A percentile compares a stretch with the other conserved stretches of the same genome.
phyloP scores from a whole-genome alignment of 2,888 invertebrate species.

The Pachydiplax longipennis region DNA sequence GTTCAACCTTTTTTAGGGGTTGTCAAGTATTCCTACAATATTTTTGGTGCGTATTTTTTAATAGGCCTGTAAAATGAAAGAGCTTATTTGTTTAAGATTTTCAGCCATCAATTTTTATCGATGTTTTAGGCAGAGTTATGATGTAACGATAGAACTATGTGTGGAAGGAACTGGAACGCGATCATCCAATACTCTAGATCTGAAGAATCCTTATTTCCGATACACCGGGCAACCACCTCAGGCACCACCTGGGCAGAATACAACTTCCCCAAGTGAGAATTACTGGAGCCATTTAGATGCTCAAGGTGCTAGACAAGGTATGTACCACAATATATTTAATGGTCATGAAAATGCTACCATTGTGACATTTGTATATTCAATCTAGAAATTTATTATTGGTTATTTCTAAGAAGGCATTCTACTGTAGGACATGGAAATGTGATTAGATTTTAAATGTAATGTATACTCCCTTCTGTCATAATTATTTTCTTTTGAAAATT shows the following conservation, averaged over 20 bases:
- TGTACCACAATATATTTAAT: neutral
- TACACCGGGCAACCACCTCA: slow-evolving; percentile 93
- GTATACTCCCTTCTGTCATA: too few species aligned
- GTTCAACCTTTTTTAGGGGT: too few species aligned
- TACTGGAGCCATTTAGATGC: slow-evolving; percentile 89
- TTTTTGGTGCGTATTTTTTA: too few species aligned
- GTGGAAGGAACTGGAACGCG: slow-evolving; percentile 85
- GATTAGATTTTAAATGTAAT: too few species aligned
- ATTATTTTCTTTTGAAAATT: too few species aligned
- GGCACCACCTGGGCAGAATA: slow-evolving; percentile 90
- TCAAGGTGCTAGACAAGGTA: slow-evolving; percentile 66
- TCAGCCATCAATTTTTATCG: too few species aligned
- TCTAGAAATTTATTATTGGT: neutral
- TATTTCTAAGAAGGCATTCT: neutral
- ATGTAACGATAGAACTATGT: slow-evolving; percentile 93
- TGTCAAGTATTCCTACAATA: too few species aligned
- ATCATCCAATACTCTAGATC: slow-evolving; percentile 90
- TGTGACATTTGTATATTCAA: neutral
- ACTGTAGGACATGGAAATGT: too few species aligned
- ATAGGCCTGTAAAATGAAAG: too few species aligned
- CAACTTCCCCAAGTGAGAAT: slow-evolving; percentile 90
- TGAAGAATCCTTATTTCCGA: slow-evolving; percentile 98
- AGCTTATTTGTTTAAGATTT: too few species aligned
- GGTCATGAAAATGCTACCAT: slow-evolving; percentile 22
- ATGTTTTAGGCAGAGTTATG: slow-evolving; percentile 87